A percentile compares a stretch with the other conserved stretches of the same genome.
These are phyloP conservation scores for Rafetus swinhoei DNA, from an alignment of 2,113 vertebrate genomes.

Conservation along the genomic window DNA sequence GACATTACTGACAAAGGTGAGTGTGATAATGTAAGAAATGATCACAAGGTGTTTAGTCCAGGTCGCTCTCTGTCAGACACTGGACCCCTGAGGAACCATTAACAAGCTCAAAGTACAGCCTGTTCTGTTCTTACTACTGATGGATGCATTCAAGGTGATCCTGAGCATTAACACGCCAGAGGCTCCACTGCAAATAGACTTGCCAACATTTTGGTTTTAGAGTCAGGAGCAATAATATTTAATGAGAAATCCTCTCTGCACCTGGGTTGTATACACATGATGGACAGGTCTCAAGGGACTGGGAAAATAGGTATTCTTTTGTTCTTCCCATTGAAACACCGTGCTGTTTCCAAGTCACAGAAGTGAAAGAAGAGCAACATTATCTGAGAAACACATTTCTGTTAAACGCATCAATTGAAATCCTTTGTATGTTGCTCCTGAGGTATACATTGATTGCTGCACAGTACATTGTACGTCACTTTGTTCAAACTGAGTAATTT, in stretches of 20 bases:
- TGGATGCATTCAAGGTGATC: constrained; percentile 5
- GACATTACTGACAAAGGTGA: background rate
- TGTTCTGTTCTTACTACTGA: background rate
- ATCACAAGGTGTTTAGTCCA: background rate
- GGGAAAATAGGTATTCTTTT: background rate
- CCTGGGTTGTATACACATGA: background rate
- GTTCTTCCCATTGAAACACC: background rate
- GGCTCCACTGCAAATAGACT: constrained; percentile 11
- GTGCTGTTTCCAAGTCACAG: background rate
- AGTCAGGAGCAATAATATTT: background rate
- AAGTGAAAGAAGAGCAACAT: background rate
- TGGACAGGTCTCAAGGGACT: background rate
- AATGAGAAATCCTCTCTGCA: background rate
- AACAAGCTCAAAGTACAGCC: background rate
- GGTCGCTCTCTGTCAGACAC: background rate
- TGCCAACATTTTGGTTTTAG: constrained; percentile 26
- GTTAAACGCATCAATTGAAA: background rate
- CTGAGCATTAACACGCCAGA: background rate
- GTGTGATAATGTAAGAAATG: constrained; percentile 4
- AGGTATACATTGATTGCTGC: background rate
- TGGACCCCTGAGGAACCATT: background rate
- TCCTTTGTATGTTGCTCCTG: background rate
- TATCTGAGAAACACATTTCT: background rate
- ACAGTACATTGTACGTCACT: background rate
- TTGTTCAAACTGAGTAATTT: background rate